Conservation (phyloP, 2,797 vertebrate species). For the Pangasius mekongensis region DNA sequence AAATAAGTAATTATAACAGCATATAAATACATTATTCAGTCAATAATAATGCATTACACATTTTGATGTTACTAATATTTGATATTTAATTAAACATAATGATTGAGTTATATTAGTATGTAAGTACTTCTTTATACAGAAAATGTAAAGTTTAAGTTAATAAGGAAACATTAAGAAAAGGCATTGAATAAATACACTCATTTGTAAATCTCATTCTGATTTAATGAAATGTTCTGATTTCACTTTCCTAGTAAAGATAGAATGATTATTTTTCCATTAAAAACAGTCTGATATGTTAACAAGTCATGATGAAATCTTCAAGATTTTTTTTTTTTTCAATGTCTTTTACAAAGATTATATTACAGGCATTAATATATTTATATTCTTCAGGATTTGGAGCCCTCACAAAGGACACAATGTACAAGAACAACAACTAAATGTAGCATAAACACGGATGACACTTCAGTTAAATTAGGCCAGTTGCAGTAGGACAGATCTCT, state of each 20-base stretch:
- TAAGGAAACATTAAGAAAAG: slow-evolving; percentile 39
- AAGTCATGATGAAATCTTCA: slow-evolving; percentile 72
- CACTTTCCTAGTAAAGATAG: slow-evolving; percentile 82
- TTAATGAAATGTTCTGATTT: slow-evolving; percentile 82
- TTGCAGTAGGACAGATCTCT: slow-evolving; percentile 69
- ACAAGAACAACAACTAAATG: slow-evolving; percentile 68
- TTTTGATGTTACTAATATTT: slow-evolving; percentile 29
- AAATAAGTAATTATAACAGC: not conserved
- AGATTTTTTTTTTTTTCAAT: slow-evolving; percentile 64
- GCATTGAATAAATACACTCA: slow-evolving; percentile 36
- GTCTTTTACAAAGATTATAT: slow-evolving; percentile 78
- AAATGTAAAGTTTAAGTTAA: slow-evolving; percentile 24
- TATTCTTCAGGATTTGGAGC: slow-evolving; percentile 63
- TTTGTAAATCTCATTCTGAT: slow-evolving; percentile 73
- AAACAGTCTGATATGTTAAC: slow-evolving; percentile 79
- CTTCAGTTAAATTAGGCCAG: slow-evolving; percentile 64
- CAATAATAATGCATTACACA: slow-evolving; percentile 21
- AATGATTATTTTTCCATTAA: slow-evolving; percentile 76
- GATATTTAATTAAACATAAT: slow-evolving; percentile 35
- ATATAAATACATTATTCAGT: not conserved
- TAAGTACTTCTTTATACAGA: slow-evolving; percentile 28
- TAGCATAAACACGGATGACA: slow-evolving; percentile 67
- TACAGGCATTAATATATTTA: slow-evolving; percentile 78
- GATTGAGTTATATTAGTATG: slow-evolving; percentile 19
- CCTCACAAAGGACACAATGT: slow-evolving; percentile 75